Evolutionary conservation across 30 jellyfish, hydroid and myxozoan genomes (phyloP), one percentile per base, ranked within the genome.

Genomic region (Aurelia sp.): DNA sequence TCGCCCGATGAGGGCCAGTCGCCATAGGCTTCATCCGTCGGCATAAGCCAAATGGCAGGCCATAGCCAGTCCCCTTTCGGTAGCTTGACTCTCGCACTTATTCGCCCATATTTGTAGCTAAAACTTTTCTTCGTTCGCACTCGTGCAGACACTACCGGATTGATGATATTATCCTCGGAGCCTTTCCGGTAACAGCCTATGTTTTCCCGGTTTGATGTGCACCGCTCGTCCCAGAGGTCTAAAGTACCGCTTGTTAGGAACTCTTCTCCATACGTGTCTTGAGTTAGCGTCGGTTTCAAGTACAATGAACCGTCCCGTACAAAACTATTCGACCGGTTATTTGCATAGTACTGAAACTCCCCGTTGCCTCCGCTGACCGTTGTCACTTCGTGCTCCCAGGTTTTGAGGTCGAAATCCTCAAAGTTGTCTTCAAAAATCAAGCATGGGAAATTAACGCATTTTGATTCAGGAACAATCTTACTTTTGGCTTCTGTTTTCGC

Each of bases 1-100:
- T 91, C 97, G 5, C 97, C 97, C 19, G 97, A 91, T 15, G 97
- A 69, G 40, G 97, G 97, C 97, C 97, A 91, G 76, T 91, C 96
- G 18, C 97, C 97, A 71, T 91, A 91, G 0, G 73, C 97, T 8
- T 78, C 85, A 48, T 84, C 79, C 40, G 67, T 78, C 48, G 97
- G 97, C 96, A 84, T 76, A 20, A 91, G 71, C 95, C 96, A 91
- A 44, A 91, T 72, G 2, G 95, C 96, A 35, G 97, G 97, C 97
- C 97, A 83, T 62, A 91, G 66, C 97, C 97, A 91, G 51, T 91
- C 97, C 16, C 97, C 97, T 50, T 75, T 88, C 16, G 97, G 97
- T 20, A 81, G 66, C 82, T 91, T 91, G 12, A 88, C 97, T 61
- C 90, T 74, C 30, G 76, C 97, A 47, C 88, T 88, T 47, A 91